phyloP scores from a whole-genome alignment of 2,113 vertebrate species.

The Cottus gobio region DNA sequence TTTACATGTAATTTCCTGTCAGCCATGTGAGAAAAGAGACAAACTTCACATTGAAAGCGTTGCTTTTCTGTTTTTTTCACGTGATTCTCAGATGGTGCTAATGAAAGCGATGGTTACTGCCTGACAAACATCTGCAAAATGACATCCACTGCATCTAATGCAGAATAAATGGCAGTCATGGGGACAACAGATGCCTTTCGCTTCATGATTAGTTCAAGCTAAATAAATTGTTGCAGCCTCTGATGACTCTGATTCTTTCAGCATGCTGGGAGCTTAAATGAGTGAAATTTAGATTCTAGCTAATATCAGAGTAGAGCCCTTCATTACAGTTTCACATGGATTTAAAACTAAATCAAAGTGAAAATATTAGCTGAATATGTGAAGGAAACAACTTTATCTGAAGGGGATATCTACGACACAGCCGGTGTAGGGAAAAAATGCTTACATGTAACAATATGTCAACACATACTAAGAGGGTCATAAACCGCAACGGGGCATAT shows the following conservation, averaged over 20 bases:
- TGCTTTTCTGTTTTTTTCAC: background rate
- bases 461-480: too few species aligned
- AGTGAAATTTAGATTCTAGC: constrained; percentile 21
- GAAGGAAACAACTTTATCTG: background rate
- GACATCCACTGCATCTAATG: constrained; percentile 6
- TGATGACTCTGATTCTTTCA: constrained; percentile 14
- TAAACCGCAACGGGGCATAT: too few species aligned
- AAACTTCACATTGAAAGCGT: constrained; percentile 14
- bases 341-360: constrained; percentile 2
- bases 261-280: background rate
- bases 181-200: constrained; percentile 6
- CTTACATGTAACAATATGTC: too few species aligned
- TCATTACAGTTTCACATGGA: constrained; percentile 14
- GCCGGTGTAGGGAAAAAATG: too few species aligned
- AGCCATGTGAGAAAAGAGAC: constrained; percentile 12
- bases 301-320: constrained; percentile 16
- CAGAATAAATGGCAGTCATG: constrained; percentile 16
- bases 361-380: background rate
- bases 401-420: background rate
- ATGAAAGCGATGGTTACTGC: background rate
- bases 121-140: constrained; percentile 25
- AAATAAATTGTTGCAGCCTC: constrained; percentile 2
- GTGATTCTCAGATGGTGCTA: constrained; percentile 12
- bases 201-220: background rate
- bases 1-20: constrained; percentile 4